A percentile compares a stretch with the other conserved stretches of the same genome.
Conservation (phyloP, 2,888 invertebrate genomes). For the Megastigmus dorsalis region DNA sequence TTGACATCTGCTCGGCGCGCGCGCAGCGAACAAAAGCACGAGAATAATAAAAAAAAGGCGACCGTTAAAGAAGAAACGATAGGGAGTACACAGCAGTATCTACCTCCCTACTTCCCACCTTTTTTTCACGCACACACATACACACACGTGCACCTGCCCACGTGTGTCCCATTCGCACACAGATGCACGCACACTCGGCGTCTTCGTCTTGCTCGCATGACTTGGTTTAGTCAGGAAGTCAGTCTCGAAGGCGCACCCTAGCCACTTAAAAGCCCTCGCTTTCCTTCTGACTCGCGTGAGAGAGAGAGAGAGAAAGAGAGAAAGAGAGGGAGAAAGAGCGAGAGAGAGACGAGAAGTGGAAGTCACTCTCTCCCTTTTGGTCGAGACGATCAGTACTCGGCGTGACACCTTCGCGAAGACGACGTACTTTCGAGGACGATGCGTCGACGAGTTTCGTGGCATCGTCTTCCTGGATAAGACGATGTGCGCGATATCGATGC, state of each 20-base stretch:
- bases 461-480: neutral
- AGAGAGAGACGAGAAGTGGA: neutral
- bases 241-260: slow-evolving; percentile 45
- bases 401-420: slow-evolving; percentile 54
- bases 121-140: slow-evolving; percentile 1
- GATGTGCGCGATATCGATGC: neutral
- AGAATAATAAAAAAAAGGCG: slow-evolving; percentile 2
- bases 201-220: slow-evolving; percentile 35
- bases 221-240: slow-evolving; percentile 33
- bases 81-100: too few species aligned
- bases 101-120: neutral
- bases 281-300: slow-evolving; percentile 12
- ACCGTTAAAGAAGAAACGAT: slow-evolving; percentile 21
- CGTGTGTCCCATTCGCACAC: too few species aligned
- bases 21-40: neutral
- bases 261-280: slow-evolving; percentile 42
- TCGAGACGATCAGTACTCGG: slow-evolving; percentile 40
- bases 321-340: slow-evolving; percentile 5
- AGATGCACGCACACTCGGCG: too few species aligned
- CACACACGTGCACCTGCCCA: slow-evolving; percentile 18
- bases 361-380: slow-evolving; percentile 16
- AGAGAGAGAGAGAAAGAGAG: slow-evolving; percentile 10
- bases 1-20: slow-evolving; percentile 9
- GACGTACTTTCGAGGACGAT: slow-evolving; percentile 44
- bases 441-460: slow-evolving; percentile 5